Evolutionary conservation across 2,113 vertebrate genomes (phyloP), one percentile per base, ranked within the genome.

Genomic region (Sinocyclocheilus anshuiensis): DNA sequence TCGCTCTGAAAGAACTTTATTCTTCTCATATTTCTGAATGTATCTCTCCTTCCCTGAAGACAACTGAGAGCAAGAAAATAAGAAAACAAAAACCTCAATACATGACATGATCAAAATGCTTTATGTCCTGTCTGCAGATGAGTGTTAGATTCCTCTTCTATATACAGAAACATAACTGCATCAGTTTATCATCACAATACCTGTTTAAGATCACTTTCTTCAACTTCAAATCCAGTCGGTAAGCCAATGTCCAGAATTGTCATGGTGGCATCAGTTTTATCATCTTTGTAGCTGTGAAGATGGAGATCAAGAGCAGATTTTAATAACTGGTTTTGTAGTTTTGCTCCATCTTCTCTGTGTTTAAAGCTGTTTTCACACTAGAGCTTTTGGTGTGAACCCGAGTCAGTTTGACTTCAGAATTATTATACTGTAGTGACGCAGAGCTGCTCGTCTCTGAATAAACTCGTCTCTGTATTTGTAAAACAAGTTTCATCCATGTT

Each of bases 201-300:
- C 88, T 87, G 80, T 79, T 50, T 42, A 11, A 93, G 90, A 57
- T 93, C 92, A 1, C 67, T 63, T 15, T 84, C 26, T 55, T 93
- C 88, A 33, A 91, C 86, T 57, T 71, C 84, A 86, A 92, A 93
- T 55, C 93, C 91, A 0, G 92, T 94, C 76, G 92, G 90, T 71
- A 93, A 24, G 15, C 90, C 89, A 2, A 93, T 36, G 36, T 94
- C 93, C 71, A 93, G 15, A 65, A 93, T 88, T 65, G 90, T 92
- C 93, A 93, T 92, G 5, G 93, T 93, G 90, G 93, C 92, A 2
- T 92, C 88, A 6, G 16, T 84, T 0, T 20, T n/a, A 1, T 20
- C 3, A 3, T 42, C 67, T n/a, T 71, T 83, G 59, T 84, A 91
- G 4, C 89, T 91, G 55, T 55, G 15, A 24, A 29, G 18, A 75